These are phyloP conservation scores for Trididemnum miniatum DNA, from an alignment of 23 tunicate genomes.

Conservation along the genomic window DNA sequence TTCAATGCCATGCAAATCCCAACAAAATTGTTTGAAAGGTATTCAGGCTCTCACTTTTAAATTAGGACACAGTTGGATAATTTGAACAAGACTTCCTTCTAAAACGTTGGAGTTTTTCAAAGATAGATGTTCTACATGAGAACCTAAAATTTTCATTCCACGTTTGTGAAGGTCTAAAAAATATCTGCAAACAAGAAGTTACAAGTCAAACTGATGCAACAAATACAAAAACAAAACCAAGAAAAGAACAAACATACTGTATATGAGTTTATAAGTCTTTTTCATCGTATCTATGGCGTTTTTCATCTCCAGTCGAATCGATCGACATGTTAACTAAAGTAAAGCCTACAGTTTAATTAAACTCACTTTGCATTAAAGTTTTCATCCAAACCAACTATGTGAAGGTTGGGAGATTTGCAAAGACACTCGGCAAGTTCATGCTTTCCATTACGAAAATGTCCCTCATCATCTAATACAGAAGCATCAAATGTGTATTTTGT, in stretches of 20 bases:
- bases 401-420: constrained; percentile 53
- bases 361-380: constrained; percentile 56
- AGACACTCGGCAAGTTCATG: constrained; percentile 29
- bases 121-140: constrained; percentile 44
- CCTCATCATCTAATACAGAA: constrained; percentile 35
- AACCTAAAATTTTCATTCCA: constrained; percentile 49
- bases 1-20: too few relatives aligned
- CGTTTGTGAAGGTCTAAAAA: constrained; percentile 33
- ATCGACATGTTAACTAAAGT: too few relatives aligned
- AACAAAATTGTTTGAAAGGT: too few relatives aligned
- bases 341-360: too few relatives aligned
- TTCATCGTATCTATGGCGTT: too few relatives aligned
- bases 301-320: too few relatives aligned
- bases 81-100: constrained; percentile 33
- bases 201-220: neutral
- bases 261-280: too few relatives aligned
- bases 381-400: constrained; percentile 43
- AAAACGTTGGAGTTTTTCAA: constrained; percentile 38
- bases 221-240: too few relatives aligned
- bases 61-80: constrained; percentile 38
- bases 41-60: constrained; percentile 35
- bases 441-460: constrained; percentile 5
- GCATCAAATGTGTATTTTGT: constrained; percentile 45
- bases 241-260: too few relatives aligned
- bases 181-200: constrained; percentile 10